Base-by-base conservation (phyloP, 2,113 vertebrate species). In the Pteruthius melanotis region DNA sequence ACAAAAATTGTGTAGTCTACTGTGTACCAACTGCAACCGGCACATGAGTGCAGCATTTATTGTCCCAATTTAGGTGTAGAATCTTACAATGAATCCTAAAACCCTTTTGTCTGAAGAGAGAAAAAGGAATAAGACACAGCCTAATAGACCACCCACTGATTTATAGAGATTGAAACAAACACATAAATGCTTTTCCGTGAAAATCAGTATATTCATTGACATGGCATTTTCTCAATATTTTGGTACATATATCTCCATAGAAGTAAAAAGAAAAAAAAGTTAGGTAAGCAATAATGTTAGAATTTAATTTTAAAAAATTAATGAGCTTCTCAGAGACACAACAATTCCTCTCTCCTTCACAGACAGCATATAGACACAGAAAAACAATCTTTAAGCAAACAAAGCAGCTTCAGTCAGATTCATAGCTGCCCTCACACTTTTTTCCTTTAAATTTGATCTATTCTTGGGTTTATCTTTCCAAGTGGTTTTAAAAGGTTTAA, bases 401-500 rank as follows among this genome's bases (percentile, higher is more conserved):
- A 63, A 77, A 47, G 37, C 72, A 52, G 19, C 44, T 66, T 63
- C 45, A 78, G 52, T 89, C 49, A 90, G 42, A 91, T 81, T 91
- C 64, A 47, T 40, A 90, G 57, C 72, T 18, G 12, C 20, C 12
- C 30, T 80, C 44, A 30, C 3, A 14, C 5, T 45, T 76, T 95
- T 96, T 88, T 39, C 49, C 45, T 60, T 93, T 80, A 85, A 71
- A 56, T 50, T 56, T 91, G 20, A 86, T 93, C 93, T 96, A 37
- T 89, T 79, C 33, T 76, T 74, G 20, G 18, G 33, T 92, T 97
- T 97, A 33, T 91, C 37, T 94, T 97, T 95, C 70, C 40, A 91
- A 94, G 14, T 39, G 10, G 39, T 95, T 97, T 77, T 70, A 49
- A 90, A 90, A 92, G 10, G 69, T 80, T 75, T 93, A 71, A 94